phyloP scores from a whole-genome alignment of 2,797 vertebrate genomes.

The Gymnopithys bicolor region DNA sequence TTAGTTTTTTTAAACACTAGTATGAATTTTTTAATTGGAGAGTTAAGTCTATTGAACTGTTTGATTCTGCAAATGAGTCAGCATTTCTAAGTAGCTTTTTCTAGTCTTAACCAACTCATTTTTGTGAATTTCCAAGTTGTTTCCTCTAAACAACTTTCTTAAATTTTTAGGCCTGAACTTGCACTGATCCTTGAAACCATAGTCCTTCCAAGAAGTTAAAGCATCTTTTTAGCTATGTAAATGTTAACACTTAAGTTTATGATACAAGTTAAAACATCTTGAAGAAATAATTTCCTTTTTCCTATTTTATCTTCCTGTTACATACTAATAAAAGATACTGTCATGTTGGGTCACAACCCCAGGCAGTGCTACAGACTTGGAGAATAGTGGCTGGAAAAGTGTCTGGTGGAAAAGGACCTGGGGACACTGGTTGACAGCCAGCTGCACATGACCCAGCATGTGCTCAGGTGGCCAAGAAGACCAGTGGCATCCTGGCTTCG shows the following conservation, averaged over 20 bases:
- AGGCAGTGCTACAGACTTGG: background rate
- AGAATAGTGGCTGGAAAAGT: background rate
- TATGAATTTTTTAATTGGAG: background rate
- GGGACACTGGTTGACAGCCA: rapidly evolving
- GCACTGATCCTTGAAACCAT: background rate
- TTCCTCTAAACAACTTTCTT: background rate
- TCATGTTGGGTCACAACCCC: background rate
- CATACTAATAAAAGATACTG: background rate
- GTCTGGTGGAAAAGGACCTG: background rate
- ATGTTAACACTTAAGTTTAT: background rate
- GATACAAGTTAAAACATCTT: background rate
- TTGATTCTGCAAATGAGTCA: background rate
- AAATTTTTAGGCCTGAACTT: background rate
- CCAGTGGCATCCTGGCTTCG: rapidly evolving
- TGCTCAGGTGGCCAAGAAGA: background rate
- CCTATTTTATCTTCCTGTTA: background rate
- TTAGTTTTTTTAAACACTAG: background rate
- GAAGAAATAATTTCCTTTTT: background rate
- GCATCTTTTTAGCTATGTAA: background rate
- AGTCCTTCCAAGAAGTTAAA: background rate
- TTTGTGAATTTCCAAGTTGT: background rate
- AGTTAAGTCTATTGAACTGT: background rate
- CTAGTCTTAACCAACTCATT: background rate
- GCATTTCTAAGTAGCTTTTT: background rate
- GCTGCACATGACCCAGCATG: background rate